These are phyloP conservation scores for Acromyrmex charruanus DNA, from an alignment of 1,140 invertebrate genomes.

Conservation along the genomic window DNA sequence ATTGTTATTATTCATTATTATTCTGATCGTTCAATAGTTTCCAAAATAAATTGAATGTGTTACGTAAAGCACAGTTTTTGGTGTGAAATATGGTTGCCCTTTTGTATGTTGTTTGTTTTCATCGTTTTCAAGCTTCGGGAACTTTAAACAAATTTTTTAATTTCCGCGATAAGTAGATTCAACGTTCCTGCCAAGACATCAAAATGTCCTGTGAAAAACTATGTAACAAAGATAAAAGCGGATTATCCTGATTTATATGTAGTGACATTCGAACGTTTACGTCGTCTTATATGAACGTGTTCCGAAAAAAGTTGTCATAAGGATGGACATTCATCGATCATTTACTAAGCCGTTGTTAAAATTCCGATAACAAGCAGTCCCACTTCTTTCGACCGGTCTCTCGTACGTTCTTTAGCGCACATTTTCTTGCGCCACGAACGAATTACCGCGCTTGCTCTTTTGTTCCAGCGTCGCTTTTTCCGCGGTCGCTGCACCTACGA, in stretches of 20 bases:
- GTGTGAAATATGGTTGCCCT: background rate
- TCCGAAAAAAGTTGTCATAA: conserved; percentile 42
- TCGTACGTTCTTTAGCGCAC: conserved; percentile 22
- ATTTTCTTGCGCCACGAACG: conserved; percentile 64
- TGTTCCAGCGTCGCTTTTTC: conserved; percentile 65
- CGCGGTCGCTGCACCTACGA: conserved; percentile 48
- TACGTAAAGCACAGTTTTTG: background rate
- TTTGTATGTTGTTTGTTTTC: background rate
- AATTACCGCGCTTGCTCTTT: conserved; percentile 48
- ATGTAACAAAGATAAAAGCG: background rate
- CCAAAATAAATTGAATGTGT: too few relatives aligned
- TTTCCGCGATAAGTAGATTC: background rate
- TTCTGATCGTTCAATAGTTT: background rate
- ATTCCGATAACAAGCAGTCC: conserved; percentile 69
- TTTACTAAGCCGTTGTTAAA: conserved; percentile 69
- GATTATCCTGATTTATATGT: background rate
- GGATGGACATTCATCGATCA: conserved; percentile 49
- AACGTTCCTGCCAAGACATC: background rate
- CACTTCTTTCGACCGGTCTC: background rate
- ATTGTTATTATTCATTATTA: background rate
- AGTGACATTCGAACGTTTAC: background rate
- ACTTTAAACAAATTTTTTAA: conserved; percentile 24
- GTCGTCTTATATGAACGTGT: background rate
- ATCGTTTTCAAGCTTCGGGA: background rate
- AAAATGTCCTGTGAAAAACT: background rate